Percentiles rank a stretch among this genome's conserved stretches.
These are phyloP conservation scores for Acanthacorydalis orientalis DNA, from an alignment of 2,888 invertebrate genomes.

Conservation along the genomic window DNA sequence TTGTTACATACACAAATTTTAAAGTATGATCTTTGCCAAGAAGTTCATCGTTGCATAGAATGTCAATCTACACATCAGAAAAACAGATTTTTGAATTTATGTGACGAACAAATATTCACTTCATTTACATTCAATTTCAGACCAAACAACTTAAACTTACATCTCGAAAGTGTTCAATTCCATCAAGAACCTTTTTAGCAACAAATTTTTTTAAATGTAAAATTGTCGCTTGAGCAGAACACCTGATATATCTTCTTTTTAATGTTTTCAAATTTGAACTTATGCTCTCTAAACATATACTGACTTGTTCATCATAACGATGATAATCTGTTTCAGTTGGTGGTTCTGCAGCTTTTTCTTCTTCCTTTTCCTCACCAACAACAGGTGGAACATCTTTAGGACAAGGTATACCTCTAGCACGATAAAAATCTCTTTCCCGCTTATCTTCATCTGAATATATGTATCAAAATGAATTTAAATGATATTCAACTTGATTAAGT, in stretches of 20 bases:
- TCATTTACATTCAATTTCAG: too few species aligned
- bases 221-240: constrained; percentile 96
- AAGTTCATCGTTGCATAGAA: constrained; percentile 94
- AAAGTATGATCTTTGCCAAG: constrained; percentile 97
- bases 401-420: constrained; percentile 72
- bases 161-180: constrained; percentile 86
- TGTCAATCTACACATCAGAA: constrained; percentile 51
- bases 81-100: neutral
- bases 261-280: constrained; percentile 69
- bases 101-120: constrained; percentile 16
- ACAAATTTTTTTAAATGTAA: constrained; percentile 96
- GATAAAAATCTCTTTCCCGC: constrained; percentile 84
- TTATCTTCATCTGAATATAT: constrained; percentile 61
- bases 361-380: constrained; percentile 57
- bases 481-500: neutral
- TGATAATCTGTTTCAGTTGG: constrained; percentile 82
- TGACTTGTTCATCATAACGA: constrained; percentile 89
- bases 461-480: neutral
- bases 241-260: constrained; percentile 78
- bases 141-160: too few species aligned
- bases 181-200: constrained; percentile 83
- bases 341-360: constrained; percentile 46
- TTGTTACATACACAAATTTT: constrained; percentile 93
- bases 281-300: constrained; percentile 84
- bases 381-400: constrained; percentile 69